These are phyloP conservation scores for Julus scandinavius DNA, from an alignment of 2,888 invertebrate genomes.

Conservation along the genomic window DNA sequence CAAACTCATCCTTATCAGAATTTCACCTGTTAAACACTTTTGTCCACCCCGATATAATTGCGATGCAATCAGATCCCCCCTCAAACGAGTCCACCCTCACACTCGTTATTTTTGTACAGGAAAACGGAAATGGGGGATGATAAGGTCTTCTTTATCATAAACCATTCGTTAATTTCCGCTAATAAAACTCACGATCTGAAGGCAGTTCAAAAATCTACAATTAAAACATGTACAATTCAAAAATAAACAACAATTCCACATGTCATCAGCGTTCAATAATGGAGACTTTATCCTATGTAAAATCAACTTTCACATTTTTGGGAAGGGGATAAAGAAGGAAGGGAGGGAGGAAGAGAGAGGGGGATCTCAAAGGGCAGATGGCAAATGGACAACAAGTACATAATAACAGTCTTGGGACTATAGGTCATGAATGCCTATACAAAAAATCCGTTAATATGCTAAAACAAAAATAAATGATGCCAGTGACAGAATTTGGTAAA, in stretches of 20 bases:
- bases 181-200: conserved; percentile 11
- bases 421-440: neutral
- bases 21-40: conserved; percentile 19
- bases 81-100: conserved; percentile 24
- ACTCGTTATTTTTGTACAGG: conserved; percentile 25
- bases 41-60: neutral
- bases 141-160: conserved; percentile 40
- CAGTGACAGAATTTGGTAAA: no score
- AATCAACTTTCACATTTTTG: conserved; percentile 24
- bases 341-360: neutral
- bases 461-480: conserved; percentile 24
- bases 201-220: neutral
- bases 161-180: conserved; percentile 43
- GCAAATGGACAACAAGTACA: conserved; percentile 16
- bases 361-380: neutral
- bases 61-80: conserved; percentile 32
- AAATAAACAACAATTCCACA: neutral
- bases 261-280: conserved; percentile 8
- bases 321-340: neutral
- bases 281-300: neutral
- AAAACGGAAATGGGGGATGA: neutral
- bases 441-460: neutral
- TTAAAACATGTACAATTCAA: no score
- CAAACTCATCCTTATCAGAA: conserved; percentile 20
- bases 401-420: neutral